Conservation (phyloP, 1,140 invertebrate species). For the Nephila pilipes region DNA sequence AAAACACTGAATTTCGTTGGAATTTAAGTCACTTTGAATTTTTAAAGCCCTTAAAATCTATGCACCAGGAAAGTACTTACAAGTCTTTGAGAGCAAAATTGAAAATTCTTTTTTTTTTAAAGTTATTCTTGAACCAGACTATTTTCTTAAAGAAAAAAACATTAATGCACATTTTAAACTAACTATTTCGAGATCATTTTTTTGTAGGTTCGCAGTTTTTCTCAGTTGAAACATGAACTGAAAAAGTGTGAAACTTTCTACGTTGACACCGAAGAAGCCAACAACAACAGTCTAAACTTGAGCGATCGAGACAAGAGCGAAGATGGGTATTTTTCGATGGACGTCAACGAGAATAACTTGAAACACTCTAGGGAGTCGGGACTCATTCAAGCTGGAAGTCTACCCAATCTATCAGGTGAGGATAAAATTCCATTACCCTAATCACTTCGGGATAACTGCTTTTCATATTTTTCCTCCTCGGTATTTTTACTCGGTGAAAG, state of each 20-base stretch:
- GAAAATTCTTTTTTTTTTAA: too few species aligned
- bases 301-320: slow-evolving; percentile 65
- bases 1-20: too few species aligned
- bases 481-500: neutral
- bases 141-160: too few species aligned
- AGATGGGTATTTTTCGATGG: slow-evolving; percentile 71
- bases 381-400: slow-evolving; percentile 59
- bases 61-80: too few species aligned
- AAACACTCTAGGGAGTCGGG: slow-evolving; percentile 33
- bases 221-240: slow-evolving; percentile 94
- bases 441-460: neutral
- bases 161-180: too few species aligned
- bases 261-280: slow-evolving; percentile 83
- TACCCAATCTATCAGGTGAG: slow-evolving; percentile 70
- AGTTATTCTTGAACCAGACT: too few species aligned
- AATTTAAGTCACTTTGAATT: too few species aligned
- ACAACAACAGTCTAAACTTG: slow-evolving; percentile 53
- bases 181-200: neutral
- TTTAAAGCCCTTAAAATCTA: too few species aligned
- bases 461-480: neutral
- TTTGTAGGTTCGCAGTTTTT: slow-evolving; percentile 91
- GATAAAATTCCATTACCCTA: slow-evolving; percentile 42
- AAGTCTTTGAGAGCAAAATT: too few species aligned
- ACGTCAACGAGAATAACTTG: slow-evolving; percentile 52
- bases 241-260: slow-evolving; percentile 95